Percentiles rank a stretch among this genome's conserved stretches.
phyloP scores from a whole-genome alignment of 2,797 vertebrate genomes.

The Bucorvus abyssinicus region DNA sequence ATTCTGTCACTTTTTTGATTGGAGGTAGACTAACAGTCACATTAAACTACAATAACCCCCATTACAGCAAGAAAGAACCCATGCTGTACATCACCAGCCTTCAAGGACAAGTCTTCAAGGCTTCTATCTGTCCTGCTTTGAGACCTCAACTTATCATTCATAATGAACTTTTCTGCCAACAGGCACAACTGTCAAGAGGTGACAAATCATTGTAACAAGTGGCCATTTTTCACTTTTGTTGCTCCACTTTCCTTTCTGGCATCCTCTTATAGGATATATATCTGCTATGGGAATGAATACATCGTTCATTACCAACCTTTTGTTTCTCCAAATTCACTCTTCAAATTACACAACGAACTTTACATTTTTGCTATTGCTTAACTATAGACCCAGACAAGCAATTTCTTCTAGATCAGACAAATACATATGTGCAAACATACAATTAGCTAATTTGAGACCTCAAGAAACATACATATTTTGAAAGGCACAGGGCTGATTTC shows the following conservation, averaged over 20 bases:
- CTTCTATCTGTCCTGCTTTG: constrained; percentile 26
- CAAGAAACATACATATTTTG: background rate
- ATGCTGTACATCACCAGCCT: background rate
- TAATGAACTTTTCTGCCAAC: constrained; percentile 66
- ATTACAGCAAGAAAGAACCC: background rate
- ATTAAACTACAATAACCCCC: background rate
- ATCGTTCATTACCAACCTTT: background rate
- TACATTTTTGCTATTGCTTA: background rate
- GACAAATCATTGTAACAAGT: constrained; percentile 57
- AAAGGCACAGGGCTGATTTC: rapidly evolving
- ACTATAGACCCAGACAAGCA: background rate
- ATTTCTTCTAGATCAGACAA: background rate
- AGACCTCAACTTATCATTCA: constrained; percentile 51
- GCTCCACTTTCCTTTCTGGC: background rate
- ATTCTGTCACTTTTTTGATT: background rate
- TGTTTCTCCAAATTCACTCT: background rate
- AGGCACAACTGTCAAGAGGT: constrained; percentile 59
- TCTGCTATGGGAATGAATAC: background rate
- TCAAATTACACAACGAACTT: background rate
- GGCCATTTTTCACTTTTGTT: constrained; percentile 55
- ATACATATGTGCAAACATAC: background rate
- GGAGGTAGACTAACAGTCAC: background rate
- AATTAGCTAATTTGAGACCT: background rate
- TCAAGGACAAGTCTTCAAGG: constrained; percentile 46
- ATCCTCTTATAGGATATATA: background rate